phyloP scores from a whole-genome alignment of 1,140 invertebrate species.

The Plutomurus gul region DNA sequence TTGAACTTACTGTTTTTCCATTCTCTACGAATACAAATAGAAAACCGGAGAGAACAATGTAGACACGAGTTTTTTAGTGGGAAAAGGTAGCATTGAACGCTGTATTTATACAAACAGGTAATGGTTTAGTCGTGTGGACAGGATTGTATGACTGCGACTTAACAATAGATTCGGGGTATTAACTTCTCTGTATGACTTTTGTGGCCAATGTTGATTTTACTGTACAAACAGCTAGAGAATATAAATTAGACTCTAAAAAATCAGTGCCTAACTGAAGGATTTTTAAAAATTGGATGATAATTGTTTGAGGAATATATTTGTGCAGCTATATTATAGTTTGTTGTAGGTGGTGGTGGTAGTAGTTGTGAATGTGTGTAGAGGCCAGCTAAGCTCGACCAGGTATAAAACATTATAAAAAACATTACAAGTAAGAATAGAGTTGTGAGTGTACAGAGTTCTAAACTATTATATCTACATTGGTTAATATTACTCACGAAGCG shows the following conservation, averaged over 20 bases:
- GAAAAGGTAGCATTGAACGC: neutral
- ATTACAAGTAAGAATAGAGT: too few species aligned
- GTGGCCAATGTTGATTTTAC: conserved; percentile 4
- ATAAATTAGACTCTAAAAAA: conserved; percentile 20
- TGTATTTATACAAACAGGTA: neutral
- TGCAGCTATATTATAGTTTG: conserved; percentile 28
- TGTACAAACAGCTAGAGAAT: conserved; percentile 20
- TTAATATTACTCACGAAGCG: too few species aligned
- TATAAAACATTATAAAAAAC: too few species aligned
- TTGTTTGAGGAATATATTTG: conserved; percentile 18
- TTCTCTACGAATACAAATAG: neutral
- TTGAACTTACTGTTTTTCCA: neutral
- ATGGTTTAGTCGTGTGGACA: neutral
- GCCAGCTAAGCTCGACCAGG: conserved; percentile 2
- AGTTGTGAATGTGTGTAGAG: too few species aligned
- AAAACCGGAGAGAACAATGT: too few species aligned
- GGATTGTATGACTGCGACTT: neutral
- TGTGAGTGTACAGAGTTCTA: too few species aligned
- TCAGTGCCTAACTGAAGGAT: neutral
- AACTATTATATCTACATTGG: too few species aligned
- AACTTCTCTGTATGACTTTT: neutral
- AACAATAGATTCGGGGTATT: conserved; percentile 18
- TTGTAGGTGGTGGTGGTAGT: too few species aligned
- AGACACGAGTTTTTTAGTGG: too few species aligned
- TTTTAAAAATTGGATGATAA: conserved; percentile 12